Percentiles rank a stretch among this genome's conserved stretches.
phyloP scores from a whole-genome alignment of 2,888 invertebrate genomes.

The Drosophila lacicola region DNA sequence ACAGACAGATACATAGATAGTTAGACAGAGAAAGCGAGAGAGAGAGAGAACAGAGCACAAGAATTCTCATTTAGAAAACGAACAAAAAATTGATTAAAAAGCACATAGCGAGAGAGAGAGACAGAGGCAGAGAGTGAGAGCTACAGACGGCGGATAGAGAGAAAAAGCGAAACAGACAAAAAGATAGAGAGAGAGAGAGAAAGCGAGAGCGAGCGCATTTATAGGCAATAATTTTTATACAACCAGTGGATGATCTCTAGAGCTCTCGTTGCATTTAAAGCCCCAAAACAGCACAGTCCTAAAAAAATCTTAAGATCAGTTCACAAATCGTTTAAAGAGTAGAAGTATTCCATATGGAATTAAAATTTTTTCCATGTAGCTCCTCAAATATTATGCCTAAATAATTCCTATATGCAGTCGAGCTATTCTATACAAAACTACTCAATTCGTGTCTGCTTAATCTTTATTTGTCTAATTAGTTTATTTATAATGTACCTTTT shows the following conservation, averaged over 20 bases:
- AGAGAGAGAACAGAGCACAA: constrained; percentile 6
- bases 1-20: constrained; percentile 47
- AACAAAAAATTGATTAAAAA: constrained; percentile 25
- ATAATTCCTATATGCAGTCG: background rate
- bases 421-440: background rate
- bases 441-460: no score
- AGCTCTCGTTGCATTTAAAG: constrained; percentile 23
- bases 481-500: no score
- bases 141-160: background rate
- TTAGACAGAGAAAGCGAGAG: constrained; percentile 33
- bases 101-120: background rate
- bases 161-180: background rate
- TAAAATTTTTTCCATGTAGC: no score
- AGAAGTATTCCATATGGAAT: no score
- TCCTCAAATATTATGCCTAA: no score
- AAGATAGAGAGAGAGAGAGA: background rate
- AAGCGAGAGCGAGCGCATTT: background rate
- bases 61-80: constrained; percentile 20
- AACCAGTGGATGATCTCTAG: constrained; percentile 36
- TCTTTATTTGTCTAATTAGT: no score
- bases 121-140: background rate
- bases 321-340: no score
- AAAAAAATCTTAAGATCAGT: background rate
- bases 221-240: constrained; percentile 4
- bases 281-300: background rate